Evolutionary conservation across 2,113 vertebrate genomes (phyloP).

Genomic region (Serinus canaria): DNA sequence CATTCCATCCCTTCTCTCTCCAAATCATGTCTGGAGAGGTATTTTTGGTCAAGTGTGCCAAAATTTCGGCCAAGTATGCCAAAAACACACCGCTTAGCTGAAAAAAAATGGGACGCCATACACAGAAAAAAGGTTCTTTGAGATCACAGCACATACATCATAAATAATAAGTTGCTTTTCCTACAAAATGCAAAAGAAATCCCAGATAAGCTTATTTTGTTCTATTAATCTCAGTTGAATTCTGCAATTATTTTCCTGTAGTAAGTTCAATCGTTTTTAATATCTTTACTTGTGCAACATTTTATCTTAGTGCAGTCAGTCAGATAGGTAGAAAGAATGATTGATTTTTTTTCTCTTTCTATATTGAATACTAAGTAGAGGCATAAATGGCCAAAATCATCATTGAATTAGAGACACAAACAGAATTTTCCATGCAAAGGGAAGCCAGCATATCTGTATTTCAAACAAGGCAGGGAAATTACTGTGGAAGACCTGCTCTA

Average conservation of each 20-base stretch:
- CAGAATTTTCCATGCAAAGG: neutral
- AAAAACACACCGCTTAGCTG: neutral
- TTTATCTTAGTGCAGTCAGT: neutral
- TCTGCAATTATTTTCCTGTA: neutral
- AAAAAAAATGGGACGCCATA: neutral
- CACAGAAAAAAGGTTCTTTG: neutral
- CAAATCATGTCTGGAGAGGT: neutral
- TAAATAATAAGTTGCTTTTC: neutral
- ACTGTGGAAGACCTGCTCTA: neutral
- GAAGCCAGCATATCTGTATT: neutral
- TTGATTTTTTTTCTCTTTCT: neutral
- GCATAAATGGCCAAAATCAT: neutral
- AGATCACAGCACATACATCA: neutral
- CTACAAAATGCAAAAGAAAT: neutral
- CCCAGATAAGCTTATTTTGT: neutral
- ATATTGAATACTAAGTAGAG: neutral
- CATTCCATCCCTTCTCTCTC: neutral
- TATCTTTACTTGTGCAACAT: neutral
- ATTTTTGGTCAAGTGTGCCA: neutral
- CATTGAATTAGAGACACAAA: neutral
- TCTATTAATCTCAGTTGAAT: neutral
- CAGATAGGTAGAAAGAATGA: neutral
- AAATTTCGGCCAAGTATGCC: neutral
- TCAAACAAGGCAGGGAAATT: neutral
- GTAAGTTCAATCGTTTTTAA: neutral